These are phyloP conservation scores for Sminthurides aquaticus DNA, from an alignment of 2,888 invertebrate species.

Conservation along the genomic window DNA sequence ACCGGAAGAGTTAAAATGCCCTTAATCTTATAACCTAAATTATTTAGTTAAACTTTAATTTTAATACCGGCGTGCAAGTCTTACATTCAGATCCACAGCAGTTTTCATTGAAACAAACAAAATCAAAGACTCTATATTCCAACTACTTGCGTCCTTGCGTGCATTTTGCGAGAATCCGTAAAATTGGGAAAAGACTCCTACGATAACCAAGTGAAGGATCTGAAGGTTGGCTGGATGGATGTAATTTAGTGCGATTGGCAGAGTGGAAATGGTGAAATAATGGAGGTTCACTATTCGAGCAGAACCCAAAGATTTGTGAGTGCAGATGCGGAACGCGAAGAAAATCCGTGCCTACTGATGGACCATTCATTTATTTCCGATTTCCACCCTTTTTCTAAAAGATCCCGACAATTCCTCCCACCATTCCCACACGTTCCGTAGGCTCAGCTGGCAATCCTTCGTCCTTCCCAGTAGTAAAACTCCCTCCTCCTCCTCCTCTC, in stretches of 20 bases:
- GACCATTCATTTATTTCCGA: constrained; percentile 25
- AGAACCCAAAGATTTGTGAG: constrained; percentile 22
- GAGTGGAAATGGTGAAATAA: constrained; percentile 21
- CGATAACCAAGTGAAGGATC: neutral
- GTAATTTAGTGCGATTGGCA: constrained; percentile 25
- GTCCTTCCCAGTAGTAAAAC: neutral
- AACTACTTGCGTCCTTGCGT: too few species aligned
- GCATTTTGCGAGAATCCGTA: neutral
- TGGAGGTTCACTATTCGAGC: constrained; percentile 23
- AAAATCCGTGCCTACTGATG: constrained; percentile 17
- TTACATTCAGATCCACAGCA: neutral
- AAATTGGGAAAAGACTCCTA: neutral
- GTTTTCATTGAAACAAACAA: neutral
- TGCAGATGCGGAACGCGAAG: constrained; percentile 18
- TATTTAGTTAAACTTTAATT: too few species aligned
- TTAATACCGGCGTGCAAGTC: neutral
- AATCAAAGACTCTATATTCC: too few species aligned
- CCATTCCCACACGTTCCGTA: neutral
- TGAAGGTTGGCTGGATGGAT: constrained; percentile 12
- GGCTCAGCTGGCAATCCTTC: neutral
- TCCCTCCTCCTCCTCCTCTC: constrained; percentile 1
- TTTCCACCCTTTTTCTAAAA: constrained; percentile 18
- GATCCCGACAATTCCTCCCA: neutral
- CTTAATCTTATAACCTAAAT: too few species aligned
- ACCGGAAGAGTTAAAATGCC: too few species aligned